Evolutionary conservation across 2,888 invertebrate genomes (phyloP), one percentile per base, ranked within the genome.

Genomic region (Pediacus dermestoides): DNA sequence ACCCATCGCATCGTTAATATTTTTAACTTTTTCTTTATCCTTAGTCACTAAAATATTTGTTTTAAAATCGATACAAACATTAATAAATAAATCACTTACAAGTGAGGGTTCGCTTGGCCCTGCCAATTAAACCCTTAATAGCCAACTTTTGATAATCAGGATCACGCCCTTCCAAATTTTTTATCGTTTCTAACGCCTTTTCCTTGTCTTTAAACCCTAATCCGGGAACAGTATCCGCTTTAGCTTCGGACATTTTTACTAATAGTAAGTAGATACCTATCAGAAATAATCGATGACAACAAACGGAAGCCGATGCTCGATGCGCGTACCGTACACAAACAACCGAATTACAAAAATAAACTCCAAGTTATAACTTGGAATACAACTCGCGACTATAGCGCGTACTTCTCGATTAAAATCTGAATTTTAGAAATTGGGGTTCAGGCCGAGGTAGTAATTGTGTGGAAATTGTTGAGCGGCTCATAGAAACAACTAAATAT

Each of bases 171-270:
- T 82, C 76, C 44, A 87, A 67, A 63, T 73, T 72, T 64, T 77
- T 72, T 3, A 88, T 67, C 0, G 86, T 85, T 34, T 77, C 78
- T 46, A 78, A 68, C 0, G 87, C 87, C 1, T 84, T 77, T n/a
- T 76, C 80, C 61, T 80, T 80, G 63, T 87, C 85, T 63, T 87
- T 87, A 66, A 87, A 88, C 12, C 87, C 84, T 14, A 86, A 73
- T 0, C 84, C 85, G 3, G 81, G 80, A 23, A 85, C 85, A 0
- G 80, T 78, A 57, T 83, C 82, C 2, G 64, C 52, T 40, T 66
- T 64, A 18, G 46, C 41, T 43, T 68, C 67, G 9, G 66, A 61
- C 68, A 68, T 68, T 42, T 14, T 21, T 30, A 9, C 13, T 14
- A 8, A 21, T 16, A 14, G 23, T 21, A n/a, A n/a, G n/a, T n/a